These are phyloP conservation scores for Tor tambroides DNA, from an alignment of 2,113 vertebrate species.

Conservation along the genomic window DNA sequence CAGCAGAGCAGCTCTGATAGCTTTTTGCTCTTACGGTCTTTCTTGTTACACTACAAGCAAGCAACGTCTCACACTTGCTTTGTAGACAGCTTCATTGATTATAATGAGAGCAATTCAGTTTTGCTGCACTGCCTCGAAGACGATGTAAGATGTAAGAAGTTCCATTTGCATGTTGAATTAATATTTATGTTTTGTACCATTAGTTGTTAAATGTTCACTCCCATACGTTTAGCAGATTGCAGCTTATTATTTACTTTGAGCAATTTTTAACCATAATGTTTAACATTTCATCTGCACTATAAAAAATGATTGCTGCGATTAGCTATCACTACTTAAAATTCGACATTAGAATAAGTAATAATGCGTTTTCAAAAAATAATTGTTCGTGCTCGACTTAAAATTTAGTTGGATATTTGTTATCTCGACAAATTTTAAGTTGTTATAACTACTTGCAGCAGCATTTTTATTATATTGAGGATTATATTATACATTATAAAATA, in stretches of 20 bases:
- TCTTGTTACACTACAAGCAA: not conserved
- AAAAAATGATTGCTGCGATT: too few relatives aligned
- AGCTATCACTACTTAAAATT: too few relatives aligned
- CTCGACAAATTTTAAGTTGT: too few relatives aligned
- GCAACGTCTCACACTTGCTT: not conserved
- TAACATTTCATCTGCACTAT: not conserved
- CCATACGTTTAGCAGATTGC: not conserved
- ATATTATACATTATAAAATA: too few relatives aligned
- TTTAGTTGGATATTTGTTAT: too few relatives aligned
- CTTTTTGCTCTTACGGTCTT: not conserved
- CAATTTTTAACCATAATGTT: not conserved
- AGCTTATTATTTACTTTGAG: not conserved
- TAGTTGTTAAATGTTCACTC: not conserved
- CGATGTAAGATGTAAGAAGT: not conserved
- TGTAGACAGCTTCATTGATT: not conserved
- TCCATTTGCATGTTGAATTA: not conserved
- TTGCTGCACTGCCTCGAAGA: not conserved
- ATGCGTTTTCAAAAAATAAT: too few relatives aligned
- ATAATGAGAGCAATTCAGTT: not conserved
- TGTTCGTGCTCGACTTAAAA: too few relatives aligned
- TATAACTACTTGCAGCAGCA: too few relatives aligned
- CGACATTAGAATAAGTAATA: too few relatives aligned
- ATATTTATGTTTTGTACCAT: not conserved
- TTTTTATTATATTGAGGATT: too few relatives aligned
- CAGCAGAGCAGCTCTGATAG: not conserved